Base-by-base conservation (phyloP, 2,888 invertebrate species). In the Drosophila cracens region DNA sequence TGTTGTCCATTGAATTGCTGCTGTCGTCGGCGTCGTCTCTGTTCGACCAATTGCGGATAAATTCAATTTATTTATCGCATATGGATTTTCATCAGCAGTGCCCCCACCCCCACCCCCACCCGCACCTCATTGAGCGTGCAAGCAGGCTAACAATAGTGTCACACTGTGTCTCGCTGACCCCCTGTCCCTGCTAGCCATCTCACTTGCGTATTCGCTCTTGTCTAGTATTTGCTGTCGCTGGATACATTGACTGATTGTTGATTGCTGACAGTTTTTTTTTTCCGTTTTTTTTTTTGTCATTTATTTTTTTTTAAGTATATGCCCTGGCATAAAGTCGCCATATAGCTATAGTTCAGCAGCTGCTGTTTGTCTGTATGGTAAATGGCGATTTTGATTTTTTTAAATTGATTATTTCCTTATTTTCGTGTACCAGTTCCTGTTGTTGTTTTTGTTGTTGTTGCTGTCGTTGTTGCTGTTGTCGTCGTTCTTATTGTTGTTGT, bases 361-460 rank as follows among this genome's bases (percentile, higher is more conserved):
- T 64, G 64, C 76, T 65, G 74, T 61, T 68, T 48, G 68, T 38
- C 59, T 68, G 65, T 75, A 70, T 72, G 71, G 87, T 83, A 91
- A 90, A 92, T 90, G 85, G 88, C 82, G 91, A 91, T 91, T 92
- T 92, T 92, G 92, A 92, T 92, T 92, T 92, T 92, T 92, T 91
- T 92, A 92, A 92, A 92, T 92, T 92, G 92, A 92, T 92, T 92
- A 92, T 92, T 92, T 92, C 92, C 92, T 92, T 92, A 92, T 92
- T 92, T 87, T 89, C 87, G 87, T 87, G 83, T 81, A 81, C 81
- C 81, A 76, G 68, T 81, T 82, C 70, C 56, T 77, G 48, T 40
- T 61, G 36, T 18, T 69, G 64, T n/a, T 70, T 16, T 11, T 52
- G 54, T n/a, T 61, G 43, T 18, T 58, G 70, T 52, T 58, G 48